phyloP scores from a whole-genome alignment of 2,113 vertebrate genomes.

The Irena cyanogastra region DNA sequence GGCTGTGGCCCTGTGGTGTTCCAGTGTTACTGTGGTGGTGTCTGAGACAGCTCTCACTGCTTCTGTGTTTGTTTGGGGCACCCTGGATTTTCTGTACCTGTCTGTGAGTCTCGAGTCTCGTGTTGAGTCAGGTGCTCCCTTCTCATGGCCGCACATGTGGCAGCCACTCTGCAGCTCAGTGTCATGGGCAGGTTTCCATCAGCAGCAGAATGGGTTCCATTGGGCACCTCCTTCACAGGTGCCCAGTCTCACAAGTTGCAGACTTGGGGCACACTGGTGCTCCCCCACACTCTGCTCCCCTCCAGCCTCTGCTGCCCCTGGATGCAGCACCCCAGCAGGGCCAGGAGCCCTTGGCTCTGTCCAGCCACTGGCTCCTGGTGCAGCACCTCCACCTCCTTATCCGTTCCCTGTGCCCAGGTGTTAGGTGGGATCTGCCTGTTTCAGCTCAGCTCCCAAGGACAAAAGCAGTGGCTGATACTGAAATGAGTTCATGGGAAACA shows the following conservation, averaged over 20 bases:
- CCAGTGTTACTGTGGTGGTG: not conserved
- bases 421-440: not conserved
- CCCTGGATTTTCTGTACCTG: not conserved
- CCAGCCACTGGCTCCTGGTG: not conserved
- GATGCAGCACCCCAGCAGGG: fast-evolving
- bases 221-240: not conserved
- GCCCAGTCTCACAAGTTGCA: not conserved
- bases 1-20: not conserved
- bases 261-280: fast-evolving
- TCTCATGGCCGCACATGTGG: fast-evolving
- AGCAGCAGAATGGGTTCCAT: not conserved
- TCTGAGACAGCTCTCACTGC: not conserved
- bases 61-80: not conserved
- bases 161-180: not conserved
- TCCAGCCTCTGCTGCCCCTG: not conserved
- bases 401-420: fast-evolving
- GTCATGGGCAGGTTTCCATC: not conserved
- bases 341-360: not conserved
- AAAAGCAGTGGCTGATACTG: not conserved
- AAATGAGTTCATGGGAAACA: not conserved
- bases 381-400: not conserved
- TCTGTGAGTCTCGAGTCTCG: fast-evolving
- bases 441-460: not conserved
- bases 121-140: not conserved
- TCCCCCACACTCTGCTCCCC: not conserved